These are phyloP conservation scores for Gephyroberyx darwinii DNA, from an alignment of 2,797 vertebrate genomes.

Conservation along the genomic window DNA sequence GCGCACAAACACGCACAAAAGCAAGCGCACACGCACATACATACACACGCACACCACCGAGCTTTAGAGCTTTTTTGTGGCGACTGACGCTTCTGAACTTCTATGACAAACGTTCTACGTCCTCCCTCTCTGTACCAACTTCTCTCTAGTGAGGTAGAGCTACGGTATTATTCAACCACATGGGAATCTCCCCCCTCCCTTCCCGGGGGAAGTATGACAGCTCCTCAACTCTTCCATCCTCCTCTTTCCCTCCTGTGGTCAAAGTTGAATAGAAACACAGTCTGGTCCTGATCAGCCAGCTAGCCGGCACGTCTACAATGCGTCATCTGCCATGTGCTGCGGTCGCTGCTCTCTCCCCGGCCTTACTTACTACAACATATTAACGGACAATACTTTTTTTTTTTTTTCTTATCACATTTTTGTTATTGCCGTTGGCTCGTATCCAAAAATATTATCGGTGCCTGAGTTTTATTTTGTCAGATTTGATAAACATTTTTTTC, in stretches of 20 bases:
- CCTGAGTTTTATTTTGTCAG: neutral
- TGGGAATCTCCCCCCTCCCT: slow-evolving; percentile 51
- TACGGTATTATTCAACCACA: slow-evolving; percentile 67
- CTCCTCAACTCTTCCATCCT: slow-evolving; percentile 40
- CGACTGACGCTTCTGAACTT: slow-evolving; percentile 60
- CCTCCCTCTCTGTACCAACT: slow-evolving; percentile 25
- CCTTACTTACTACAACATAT: slow-evolving; percentile 17
- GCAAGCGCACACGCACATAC: slow-evolving; percentile 49
- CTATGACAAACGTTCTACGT: slow-evolving; percentile 55
- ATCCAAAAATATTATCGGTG: slow-evolving; percentile 31
- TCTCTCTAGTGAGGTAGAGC: slow-evolving; percentile 49
- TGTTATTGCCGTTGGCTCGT: slow-evolving; percentile 28
- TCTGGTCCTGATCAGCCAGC: slow-evolving; percentile 62
- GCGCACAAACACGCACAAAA: slow-evolving; percentile 17
- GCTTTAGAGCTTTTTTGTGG: slow-evolving; percentile 49
- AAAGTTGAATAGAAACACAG: slow-evolving; percentile 55
- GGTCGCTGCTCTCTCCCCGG: slow-evolving; percentile 50
- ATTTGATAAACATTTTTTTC: too few relatives aligned
- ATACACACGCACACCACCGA: slow-evolving; percentile 19
- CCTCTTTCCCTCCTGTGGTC: slow-evolving; percentile 55
- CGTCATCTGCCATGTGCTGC: slow-evolving; percentile 63
- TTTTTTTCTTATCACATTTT: slow-evolving; percentile 28
- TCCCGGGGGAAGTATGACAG: slow-evolving; percentile 56
- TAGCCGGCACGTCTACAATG: slow-evolving; percentile 53
- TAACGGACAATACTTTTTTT: slow-evolving; percentile 32